Percentiles rank a stretch among this genome's conserved stretches.
Evolutionary conservation across 2,888 invertebrate species (phyloP).

Genomic region (Chalcis sispes): DNA sequence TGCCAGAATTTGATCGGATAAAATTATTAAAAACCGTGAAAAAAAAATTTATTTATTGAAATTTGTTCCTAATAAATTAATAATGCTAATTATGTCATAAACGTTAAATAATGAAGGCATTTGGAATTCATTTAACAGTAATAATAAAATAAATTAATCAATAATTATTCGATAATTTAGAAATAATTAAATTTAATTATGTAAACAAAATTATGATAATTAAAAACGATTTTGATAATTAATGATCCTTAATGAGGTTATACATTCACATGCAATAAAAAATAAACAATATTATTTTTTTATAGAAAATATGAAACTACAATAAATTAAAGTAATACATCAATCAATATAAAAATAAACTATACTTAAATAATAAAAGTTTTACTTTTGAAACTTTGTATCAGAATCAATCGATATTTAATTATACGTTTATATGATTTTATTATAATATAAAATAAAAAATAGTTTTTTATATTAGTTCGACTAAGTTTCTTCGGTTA

Average conservation of each 20-base stretch:
- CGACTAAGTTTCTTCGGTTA: too few relatives aligned
- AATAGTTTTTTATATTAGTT: too few relatives aligned
- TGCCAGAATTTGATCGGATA: conserved; percentile 11
- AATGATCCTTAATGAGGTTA: not conserved
- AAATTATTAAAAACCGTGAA: not conserved
- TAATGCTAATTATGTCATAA: conserved; percentile 31
- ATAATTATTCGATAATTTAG: conserved; percentile 4
- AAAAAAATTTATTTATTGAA: conserved; percentile 25
- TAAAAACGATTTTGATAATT: not conserved
- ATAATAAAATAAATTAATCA: not conserved
- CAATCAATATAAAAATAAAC: not conserved
- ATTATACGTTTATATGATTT: too few relatives aligned
- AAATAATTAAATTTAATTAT: not conserved
- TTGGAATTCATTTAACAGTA: not conserved
- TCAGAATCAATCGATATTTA: too few relatives aligned
- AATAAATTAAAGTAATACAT: too few relatives aligned
- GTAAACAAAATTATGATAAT: conserved; percentile 5
- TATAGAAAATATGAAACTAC: too few relatives aligned
- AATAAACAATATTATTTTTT: not conserved
- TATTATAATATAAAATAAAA: too few relatives aligned
- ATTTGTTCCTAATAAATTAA: conserved; percentile 28
- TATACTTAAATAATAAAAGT: not conserved
- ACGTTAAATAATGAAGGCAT: not conserved
- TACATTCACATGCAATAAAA: not conserved
- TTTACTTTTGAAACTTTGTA: not conserved